Evolutionary conservation across 2,113 vertebrate genomes (phyloP), one percentile per base, ranked within the genome.

Genomic region (Entelurus aequoreus): DNA sequence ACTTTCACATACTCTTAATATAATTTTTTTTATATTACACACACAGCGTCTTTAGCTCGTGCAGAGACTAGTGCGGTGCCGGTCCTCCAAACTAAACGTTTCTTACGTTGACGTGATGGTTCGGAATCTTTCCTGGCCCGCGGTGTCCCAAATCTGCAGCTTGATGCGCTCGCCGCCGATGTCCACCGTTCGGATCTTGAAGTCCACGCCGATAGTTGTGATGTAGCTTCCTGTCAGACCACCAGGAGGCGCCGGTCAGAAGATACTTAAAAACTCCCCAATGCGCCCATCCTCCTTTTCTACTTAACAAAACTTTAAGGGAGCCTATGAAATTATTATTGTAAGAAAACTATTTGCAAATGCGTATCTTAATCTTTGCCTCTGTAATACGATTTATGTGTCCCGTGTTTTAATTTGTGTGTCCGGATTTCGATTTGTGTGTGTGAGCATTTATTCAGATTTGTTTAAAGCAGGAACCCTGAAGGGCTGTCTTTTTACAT

Each of bases 101-200:
- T 11, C 3, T 87, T 84, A 93, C 92, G 91, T 93, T 1, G 92
- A 93, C 1, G 91, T 93, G 84, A 92, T 92, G 66, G 92, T 93
- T 9, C 92, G 67, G 79, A 93, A 93, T 7, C 92, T 63, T 78
- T 93, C 92, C 80, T 93, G 92, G 0, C 92, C 92, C 0, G 92
- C 92, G 0, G 92, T 93, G 87, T 93, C 92, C 92, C 91, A 93
- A 85, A 93, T 93, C 82, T 93, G 92, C 40, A 93, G 88, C 66
- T 92, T 93, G 35, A 93, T 91, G 16, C 90, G 84, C 77, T 93
- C 91, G 1, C 92, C 92, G 0, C 90, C 86, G 1, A 93, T 90
- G 47, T 93, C 91, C 10, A 93, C 86, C 0, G 92, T 93, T 5
- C 92, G 86, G 60, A 93, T 92, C 79, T 92, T 93, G 42, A 93